Base-by-base conservation (phyloP, 2,113 vertebrate genomes). In the Nettapus auritus region DNA sequence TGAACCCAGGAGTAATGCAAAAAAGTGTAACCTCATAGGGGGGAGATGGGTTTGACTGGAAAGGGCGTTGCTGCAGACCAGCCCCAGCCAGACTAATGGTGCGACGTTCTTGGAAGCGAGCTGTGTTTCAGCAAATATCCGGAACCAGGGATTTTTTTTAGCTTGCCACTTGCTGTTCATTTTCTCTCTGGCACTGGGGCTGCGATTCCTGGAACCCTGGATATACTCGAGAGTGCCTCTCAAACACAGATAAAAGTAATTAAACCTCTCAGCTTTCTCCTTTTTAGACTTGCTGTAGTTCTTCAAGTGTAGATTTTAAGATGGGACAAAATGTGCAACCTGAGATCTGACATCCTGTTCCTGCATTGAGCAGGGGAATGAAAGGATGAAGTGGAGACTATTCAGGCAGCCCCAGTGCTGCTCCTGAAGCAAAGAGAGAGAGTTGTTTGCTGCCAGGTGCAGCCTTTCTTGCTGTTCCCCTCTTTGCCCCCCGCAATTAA, bases 121-220 rank as follows among this genome's bases (percentile, higher is more conserved):
- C 48, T 69, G 34, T 28, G 78, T 48, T 86, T 82, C 84, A 89
- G 87, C 85, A 91, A 74, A 60, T 78, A 78, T 75, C 82, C 1
- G 68, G 56, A 95, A 52, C 20, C 0, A 5, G 52, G 50, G 53
- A 66, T 48, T 64, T 92, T 73, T 88, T 82, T 95, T 88, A 88
- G 75, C 90, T 53, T 19, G 42, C 70, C 29, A 88, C 76, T 94
- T 77, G 84, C 82, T 88, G 92, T 92, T 95, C 48, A 42, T 93
- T 94, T 93, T 92, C 73, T 94, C 88, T 83, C 93, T 95, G 85
- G 87, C 82, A 88, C 62, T 13, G 44, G 50, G 42, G 68, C 82
- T 83, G 70, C 62, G 42, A n/a, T 96, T 95, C 93, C 92, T 93
- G 90, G 95, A 96, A 93, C 57, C 59, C 77, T 68, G 69, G 56